phyloP scores from a whole-genome alignment of 2,888 invertebrate species.

The Poecilus cupreus region DNA sequence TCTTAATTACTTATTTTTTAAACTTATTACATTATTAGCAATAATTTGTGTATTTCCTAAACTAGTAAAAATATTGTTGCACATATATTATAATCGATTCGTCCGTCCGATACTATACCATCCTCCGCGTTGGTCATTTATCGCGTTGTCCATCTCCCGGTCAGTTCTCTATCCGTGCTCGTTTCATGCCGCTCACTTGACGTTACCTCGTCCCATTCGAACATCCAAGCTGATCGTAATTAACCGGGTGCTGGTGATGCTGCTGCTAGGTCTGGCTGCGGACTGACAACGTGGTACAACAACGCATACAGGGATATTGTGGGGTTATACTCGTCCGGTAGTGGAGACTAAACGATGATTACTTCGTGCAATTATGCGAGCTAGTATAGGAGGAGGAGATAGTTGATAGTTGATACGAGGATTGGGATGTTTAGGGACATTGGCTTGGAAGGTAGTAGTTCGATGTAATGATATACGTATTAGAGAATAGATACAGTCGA shows the following conservation, averaged over 20 bases:
- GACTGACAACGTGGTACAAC: background rate
- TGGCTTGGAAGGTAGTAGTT: background rate
- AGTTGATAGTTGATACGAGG: background rate
- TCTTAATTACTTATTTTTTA: too few relatives aligned
- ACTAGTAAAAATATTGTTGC: too few relatives aligned
- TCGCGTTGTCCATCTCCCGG: background rate
- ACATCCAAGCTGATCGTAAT: conserved; percentile 7
- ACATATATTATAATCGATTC: too few relatives aligned
- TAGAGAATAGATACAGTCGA: too few relatives aligned
- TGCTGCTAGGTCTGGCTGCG: conserved; percentile 8
- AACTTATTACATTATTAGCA: too few relatives aligned
- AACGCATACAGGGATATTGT: conserved; percentile 17
- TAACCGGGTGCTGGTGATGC: conserved; percentile 1
- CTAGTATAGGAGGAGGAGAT: background rate
- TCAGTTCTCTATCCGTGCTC: background rate
- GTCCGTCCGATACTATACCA: too few relatives aligned
- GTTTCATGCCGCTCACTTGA: background rate
- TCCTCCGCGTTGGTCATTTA: conserved; percentile 4
- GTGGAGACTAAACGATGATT: background rate
- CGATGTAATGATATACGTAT: too few relatives aligned
- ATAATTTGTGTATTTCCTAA: too few relatives aligned
- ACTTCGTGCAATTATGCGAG: conserved; percentile 1
- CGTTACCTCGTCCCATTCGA: background rate
- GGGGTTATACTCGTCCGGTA: background rate
- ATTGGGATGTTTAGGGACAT: background rate